Conservation (phyloP, 2,888 invertebrate genomes). For the Formica aserva region DNA sequence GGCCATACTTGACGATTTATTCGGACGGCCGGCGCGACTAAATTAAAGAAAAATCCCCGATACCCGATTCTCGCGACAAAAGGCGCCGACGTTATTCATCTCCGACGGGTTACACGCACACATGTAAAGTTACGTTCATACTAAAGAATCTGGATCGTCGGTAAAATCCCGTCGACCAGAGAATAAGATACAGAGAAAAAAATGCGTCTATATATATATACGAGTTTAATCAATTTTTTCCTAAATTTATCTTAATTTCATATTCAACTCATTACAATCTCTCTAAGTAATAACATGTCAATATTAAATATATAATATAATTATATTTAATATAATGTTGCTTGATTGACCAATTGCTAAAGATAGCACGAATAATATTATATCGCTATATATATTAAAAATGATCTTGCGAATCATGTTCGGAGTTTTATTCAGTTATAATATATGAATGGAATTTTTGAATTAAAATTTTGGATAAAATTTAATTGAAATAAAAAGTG, state of each 20-base stretch:
- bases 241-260: background rate
- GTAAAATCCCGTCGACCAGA: background rate
- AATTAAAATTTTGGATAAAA: too few species aligned
- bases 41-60: conserved; percentile 51
- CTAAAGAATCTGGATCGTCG: background rate
- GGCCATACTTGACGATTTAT: conserved; percentile 49
- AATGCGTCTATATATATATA: background rate
- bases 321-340: background rate
- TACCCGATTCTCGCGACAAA: conserved; percentile 41
- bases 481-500: background rate
- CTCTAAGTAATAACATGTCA: background rate
- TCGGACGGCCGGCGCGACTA: conserved; percentile 25
- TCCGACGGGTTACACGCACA: conserved; percentile 17
- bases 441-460: too few species aligned
- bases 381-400: background rate
- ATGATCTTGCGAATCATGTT: background rate
- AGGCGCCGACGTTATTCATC: conserved; percentile 40
- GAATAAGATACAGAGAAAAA: background rate
- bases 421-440: too few species aligned
- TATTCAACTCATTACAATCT: background rate
- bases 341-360: background rate
- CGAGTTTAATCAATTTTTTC: conserved; percentile 8
- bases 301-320: background rate
- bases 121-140: background rate
- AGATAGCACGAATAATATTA: background rate